Percentiles rank a stretch among this genome's conserved stretches.
Evolutionary conservation across 2,888 invertebrate species (phyloP).

Genomic region (Frankliniella fusca): DNA sequence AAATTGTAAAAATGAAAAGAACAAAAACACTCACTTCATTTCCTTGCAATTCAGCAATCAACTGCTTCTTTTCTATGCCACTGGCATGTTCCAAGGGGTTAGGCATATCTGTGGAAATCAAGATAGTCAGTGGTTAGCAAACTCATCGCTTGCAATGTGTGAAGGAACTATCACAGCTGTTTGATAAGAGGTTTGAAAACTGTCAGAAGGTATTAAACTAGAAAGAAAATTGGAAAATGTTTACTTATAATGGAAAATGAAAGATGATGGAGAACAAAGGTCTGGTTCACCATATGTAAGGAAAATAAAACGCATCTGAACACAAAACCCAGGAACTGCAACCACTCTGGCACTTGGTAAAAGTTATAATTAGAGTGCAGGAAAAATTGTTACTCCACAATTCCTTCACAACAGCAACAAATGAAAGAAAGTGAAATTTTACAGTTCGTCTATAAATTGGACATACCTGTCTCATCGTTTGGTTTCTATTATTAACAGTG

Average conservation of each 20-base stretch:
- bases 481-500: not conserved
- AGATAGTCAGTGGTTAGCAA: slow-evolving; percentile 28
- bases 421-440: too few species aligned
- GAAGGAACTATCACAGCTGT: too few species aligned
- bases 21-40: slow-evolving; percentile 60
- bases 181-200: too few species aligned
- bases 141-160: too few species aligned
- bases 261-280: not conserved
- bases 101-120: slow-evolving; percentile 54
- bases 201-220: too few species aligned
- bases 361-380: not conserved
- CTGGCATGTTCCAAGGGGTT: slow-evolving; percentile 91
- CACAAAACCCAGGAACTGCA: too few species aligned
- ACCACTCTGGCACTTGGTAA: not conserved
- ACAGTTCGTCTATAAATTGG: too few species aligned
- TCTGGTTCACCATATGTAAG: too few species aligned
- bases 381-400: not conserved
- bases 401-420: not conserved
- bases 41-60: slow-evolving; percentile 79
- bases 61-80: slow-evolving; percentile 85
- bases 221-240: not conserved
- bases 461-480: too few species aligned
- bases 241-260: not conserved
- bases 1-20: slow-evolving; percentile 8
- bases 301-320: too few species aligned